Base-by-base conservation (phyloP, 1,140 invertebrate genomes). In the Octopus sinensis region DNA sequence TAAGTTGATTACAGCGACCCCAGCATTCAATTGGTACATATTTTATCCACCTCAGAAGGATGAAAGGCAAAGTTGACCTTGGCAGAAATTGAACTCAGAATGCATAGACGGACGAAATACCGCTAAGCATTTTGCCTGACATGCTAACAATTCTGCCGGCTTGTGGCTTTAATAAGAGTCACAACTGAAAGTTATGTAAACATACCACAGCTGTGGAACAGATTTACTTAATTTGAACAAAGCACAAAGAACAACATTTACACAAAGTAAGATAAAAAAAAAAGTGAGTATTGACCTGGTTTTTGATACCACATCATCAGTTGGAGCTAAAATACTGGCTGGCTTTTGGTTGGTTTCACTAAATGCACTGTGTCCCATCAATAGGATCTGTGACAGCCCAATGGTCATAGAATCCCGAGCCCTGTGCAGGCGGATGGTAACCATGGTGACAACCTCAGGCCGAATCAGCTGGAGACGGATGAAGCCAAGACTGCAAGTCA, bases 401-500 rank as follows among this genome's bases (percentile, higher is more conserved):
- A 97, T 95, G 87, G 95, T 97, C 79, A 94, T 94, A 12, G 95
- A 96, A 86, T 97, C 96, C 53, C 95, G 92, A 4, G 96, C 96
- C 88, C 95, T 95, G 88, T 95, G 96, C 23, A 96, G 91, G 5
- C 93, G 91, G 7, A 95, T 90, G 79, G 91, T 90, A 51, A 93
- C 90, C n/a, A 88, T 88, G 17, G 90, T 91, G 23, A 91, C 94
- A 6, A 98, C 94, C 90, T 96, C 94, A 0, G 96, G 95, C 80
- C 94, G 93, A 4, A 94, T 93, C 4, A 97, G 90, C 82, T 94
- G 95, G 10, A 98, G 92, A 77, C 95, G 93, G 88, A 97, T 96
- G 85, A 93, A 95, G 0, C 95, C 95, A 87, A 97, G 93, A 78
- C 96, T 96, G 76, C 95, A 94, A 4, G 96, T 97, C 53, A 93